phyloP scores from a whole-genome alignment of 1,140 invertebrate genomes.

The Leptinotarsa defecta region DNA sequence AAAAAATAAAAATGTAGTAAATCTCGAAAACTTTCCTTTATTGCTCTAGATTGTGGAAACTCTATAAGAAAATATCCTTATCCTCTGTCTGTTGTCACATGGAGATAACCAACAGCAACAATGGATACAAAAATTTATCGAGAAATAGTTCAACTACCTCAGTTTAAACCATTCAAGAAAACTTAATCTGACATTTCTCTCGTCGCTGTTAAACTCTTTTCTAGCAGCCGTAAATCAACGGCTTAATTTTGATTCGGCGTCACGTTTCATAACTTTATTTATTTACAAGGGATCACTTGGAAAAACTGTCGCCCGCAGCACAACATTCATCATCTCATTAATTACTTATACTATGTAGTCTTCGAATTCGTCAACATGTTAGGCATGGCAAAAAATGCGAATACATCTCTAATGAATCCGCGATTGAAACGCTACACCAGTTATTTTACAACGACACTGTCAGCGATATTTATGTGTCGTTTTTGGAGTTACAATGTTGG shows the following conservation, averaged over 20 bases:
- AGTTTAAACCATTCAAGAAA: too few species aligned
- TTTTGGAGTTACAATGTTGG: not conserved
- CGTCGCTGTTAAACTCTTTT: not conserved
- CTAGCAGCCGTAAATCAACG: not conserved
- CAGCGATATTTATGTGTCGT: not conserved
- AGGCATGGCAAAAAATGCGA: not conserved
- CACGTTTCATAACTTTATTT: constrained; percentile 6
- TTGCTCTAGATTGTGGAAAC: too few species aligned
- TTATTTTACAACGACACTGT: not conserved
- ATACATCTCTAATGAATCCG: not conserved
- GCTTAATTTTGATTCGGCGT: constrained; percentile 4
- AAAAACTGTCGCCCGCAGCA: not conserved
- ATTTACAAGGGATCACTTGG: not conserved
- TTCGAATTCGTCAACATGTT: constrained; percentile 2
- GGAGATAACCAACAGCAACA: too few species aligned
- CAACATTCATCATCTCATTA: constrained; percentile 2
- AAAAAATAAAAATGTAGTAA: too few species aligned
- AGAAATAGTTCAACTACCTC: too few species aligned
- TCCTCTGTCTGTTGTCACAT: too few species aligned
- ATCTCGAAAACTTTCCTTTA: too few species aligned
- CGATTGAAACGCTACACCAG: not conserved
- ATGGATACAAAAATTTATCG: too few species aligned
- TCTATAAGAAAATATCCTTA: too few species aligned
- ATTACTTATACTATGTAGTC: constrained; percentile 1
- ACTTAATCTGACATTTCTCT: too few species aligned